A percentile compares a stretch with the other conserved stretches of the same genome.
phyloP scores from a whole-genome alignment of 2,113 vertebrate genomes.

The Beaufortia kweichowensis region DNA sequence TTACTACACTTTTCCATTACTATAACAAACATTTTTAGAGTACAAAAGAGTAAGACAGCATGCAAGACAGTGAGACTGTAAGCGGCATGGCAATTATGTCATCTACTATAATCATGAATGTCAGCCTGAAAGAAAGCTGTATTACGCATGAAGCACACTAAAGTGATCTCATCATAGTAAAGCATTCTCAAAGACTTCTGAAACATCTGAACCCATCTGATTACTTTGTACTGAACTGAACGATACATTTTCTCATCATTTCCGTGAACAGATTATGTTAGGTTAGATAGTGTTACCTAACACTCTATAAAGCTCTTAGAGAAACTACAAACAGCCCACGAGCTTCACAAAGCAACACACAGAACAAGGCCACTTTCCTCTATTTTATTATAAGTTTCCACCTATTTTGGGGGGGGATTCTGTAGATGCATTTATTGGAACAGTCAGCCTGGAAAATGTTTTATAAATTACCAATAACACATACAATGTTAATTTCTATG shows the following conservation, averaged over 20 bases:
- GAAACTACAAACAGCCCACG: background rate
- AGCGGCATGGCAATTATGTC: background rate
- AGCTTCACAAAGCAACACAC: background rate
- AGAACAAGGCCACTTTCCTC: conserved; percentile 8
- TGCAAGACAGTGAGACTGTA: conserved; percentile 6
- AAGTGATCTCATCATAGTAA: conserved; percentile 10
- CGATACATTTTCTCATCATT: background rate
- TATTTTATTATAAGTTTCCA: background rate
- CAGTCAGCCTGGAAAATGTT: conserved; percentile 11
- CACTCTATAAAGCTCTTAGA: conserved; percentile 23
- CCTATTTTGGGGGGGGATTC: too few relatives aligned
- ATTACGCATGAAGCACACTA: background rate
- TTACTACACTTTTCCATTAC: background rate
- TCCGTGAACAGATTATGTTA: conserved; percentile 22
- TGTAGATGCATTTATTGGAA: too few relatives aligned
- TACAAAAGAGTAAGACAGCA: background rate
- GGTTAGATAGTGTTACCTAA: background rate
- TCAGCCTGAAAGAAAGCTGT: conserved; percentile 1
- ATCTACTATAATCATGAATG: conserved; percentile 6
- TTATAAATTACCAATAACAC: too few relatives aligned
- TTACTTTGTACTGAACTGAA: background rate
- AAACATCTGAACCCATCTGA: background rate
- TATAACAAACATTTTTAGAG: background rate
- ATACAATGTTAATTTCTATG: background rate
- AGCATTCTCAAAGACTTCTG: background rate